These are phyloP conservation scores for Melanotaenia boesemani DNA, from an alignment of 2,797 vertebrate species.

Conservation along the genomic window DNA sequence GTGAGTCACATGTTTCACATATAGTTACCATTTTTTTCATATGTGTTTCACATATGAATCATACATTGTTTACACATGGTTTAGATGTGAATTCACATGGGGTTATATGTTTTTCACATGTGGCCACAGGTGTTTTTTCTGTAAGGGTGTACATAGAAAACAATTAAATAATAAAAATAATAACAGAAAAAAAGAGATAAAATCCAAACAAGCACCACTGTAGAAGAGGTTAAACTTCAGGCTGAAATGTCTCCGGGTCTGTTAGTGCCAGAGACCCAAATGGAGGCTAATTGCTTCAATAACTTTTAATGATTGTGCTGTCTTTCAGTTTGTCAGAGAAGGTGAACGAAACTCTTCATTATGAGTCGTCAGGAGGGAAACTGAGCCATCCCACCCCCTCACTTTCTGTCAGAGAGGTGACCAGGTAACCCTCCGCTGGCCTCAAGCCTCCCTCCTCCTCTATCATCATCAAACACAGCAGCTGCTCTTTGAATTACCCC, in stretches of 20 bases:
- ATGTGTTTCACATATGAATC: no score
- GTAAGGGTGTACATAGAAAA: no score
- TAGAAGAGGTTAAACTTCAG: no score
- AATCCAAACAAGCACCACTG: no score
- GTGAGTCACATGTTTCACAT: no score
- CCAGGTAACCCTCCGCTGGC: slow-evolving; percentile 49
- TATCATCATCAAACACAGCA: slow-evolving; percentile 59
- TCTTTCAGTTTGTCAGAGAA: slow-evolving; percentile 25
- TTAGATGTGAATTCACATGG: no score
- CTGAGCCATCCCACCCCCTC: background rate
- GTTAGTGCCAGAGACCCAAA: background rate
- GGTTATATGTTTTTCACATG: no score
- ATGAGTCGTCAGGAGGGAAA: slow-evolving; percentile 15
- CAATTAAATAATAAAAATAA: no score
- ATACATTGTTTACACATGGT: no score
- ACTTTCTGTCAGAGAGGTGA: slow-evolving; percentile 12
- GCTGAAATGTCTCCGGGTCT: background rate
- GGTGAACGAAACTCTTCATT: slow-evolving; percentile 40
- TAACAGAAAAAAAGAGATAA: no score
- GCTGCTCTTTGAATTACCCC: slow-evolving; percentile 62
- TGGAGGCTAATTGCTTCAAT: slow-evolving; percentile 6
- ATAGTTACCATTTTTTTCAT: no score
- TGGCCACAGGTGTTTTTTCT: no score
- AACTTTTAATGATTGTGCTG: slow-evolving; percentile 3
- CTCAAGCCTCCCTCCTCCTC: slow-evolving; percentile 7